Conservation (phyloP, 2,888 invertebrate species). For the Dryocosmus kuriphilus region DNA sequence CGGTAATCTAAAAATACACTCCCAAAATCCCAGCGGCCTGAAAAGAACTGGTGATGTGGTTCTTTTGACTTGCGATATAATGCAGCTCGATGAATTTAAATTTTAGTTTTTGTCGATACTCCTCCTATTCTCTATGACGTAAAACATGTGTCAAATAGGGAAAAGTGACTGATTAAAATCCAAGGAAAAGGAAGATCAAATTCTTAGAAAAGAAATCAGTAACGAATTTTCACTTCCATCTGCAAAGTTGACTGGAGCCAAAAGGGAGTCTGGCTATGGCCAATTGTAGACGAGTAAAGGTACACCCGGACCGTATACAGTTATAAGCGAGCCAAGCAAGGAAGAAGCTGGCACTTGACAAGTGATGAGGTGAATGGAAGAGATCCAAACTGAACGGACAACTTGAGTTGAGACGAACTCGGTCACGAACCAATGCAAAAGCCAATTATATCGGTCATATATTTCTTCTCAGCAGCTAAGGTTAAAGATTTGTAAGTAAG, state of each 20-base stretch:
- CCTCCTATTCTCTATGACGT: not conserved
- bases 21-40: not conserved
- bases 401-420: conserved; percentile 1
- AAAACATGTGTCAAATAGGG: not conserved
- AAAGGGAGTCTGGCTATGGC: conserved; percentile 4
- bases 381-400: conserved; percentile 23
- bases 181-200: conserved; percentile 41
- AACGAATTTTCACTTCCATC: conserved; percentile 37
- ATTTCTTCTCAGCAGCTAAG: not conserved
- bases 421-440: not conserved
- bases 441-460: not conserved
- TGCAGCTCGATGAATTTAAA: not conserved
- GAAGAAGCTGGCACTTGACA: not conserved
- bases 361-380: not conserved
- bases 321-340: conserved; percentile 25
- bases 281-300: conserved; percentile 13
- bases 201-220: conserved; percentile 47
- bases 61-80: not conserved
- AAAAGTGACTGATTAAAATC: conserved; percentile 5
- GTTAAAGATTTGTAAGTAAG: no score
- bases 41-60: conserved; percentile 3
- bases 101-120: not conserved
- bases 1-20: not conserved
- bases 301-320: conserved; percentile 24
- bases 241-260: conserved; percentile 4